Evolutionary conservation across 2,113 vertebrate species (phyloP), one percentile per base, ranked within the genome.

Genomic region (Nicator chloris): DNA sequence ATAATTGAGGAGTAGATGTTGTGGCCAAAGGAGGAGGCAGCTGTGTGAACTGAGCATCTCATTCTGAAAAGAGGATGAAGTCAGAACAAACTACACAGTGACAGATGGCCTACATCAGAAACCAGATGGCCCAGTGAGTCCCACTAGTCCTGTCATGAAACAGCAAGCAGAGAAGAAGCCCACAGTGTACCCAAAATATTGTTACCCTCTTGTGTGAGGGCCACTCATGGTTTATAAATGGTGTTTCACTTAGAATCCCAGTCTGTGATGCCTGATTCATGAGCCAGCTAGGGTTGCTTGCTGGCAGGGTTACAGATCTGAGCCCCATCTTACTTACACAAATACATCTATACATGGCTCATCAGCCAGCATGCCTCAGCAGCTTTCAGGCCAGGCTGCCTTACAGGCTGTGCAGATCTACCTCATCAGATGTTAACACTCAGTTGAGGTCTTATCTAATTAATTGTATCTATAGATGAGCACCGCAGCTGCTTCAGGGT

Each of bases 101-200:
- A 77, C 94, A 95, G 91, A 95, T 90, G 88, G 76, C 37, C 64
- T 28, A 13, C 44, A 7, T 61, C 72, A 88, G 92, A 71, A 94
- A 93, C 54, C 93, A 93, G 86, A 92, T 95, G 91, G 88, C 42
- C 35, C 33, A 50, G 33, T 30, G 54, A n/a, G 68, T 77, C 83
- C 45, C 50, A 39, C 31, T 28, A 33, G 13, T 86, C 63, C 42
- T 61, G 22, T 47, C 64, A 31, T 20, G 80, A 82, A 81, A 66
- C 2, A 78, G 49, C n/a, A 68, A 86, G 51, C 1, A 15, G 37
- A 72, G 47, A 33, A 93, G 59, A 80, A 77, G 35, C 54, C 47
- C 37, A 37, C 13, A 27, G 11, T 4, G 3, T 9, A 86, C 69
- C 39, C 78, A 50, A 66, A 88, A 87, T 20, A 30, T 28, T 50